Evolutionary conservation across 2,797 vertebrate species (phyloP).

Genomic region (Halcyon badia): DNA sequence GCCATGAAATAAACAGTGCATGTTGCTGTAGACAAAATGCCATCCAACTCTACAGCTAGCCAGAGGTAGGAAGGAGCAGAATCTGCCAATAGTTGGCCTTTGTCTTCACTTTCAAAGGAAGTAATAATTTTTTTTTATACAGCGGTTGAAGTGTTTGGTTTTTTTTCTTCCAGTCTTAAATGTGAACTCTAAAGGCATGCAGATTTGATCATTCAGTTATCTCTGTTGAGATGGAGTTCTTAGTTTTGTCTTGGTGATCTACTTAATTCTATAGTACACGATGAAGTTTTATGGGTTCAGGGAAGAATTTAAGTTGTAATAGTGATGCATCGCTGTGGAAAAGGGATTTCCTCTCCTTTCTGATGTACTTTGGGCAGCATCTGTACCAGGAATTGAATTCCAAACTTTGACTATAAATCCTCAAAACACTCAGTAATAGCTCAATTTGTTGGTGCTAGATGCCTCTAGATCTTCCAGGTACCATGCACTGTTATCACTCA

Average conservation of each 20-base stretch:
- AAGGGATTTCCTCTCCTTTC: not conserved
- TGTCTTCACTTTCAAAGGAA: not conserved
- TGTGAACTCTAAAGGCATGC: not conserved
- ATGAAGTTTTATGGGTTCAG: not conserved
- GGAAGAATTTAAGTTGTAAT: not conserved
- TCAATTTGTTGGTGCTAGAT: not conserved
- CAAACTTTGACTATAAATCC: not conserved
- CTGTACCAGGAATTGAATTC: not conserved
- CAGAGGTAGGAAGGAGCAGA: not conserved
- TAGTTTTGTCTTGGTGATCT: not conserved
- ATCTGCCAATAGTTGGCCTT: not conserved
- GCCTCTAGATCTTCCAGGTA: not conserved
- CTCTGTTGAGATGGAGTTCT: not conserved
- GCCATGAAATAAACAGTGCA: not conserved
- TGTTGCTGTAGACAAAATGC: not conserved
- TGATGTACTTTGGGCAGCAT: not conserved
- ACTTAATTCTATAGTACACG: not conserved
- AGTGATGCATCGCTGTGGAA: not conserved
- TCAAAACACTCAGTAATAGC: not conserved
- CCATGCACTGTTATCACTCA: not conserved
- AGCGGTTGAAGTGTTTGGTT: not conserved
- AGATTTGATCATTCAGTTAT: not conserved
- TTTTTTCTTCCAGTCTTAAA: accelerated
- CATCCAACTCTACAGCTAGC: not conserved
- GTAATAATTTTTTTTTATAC: not conserved